Evolutionary conservation across 2,113 vertebrate species (phyloP).

Genomic region (Oreocharis arfaki): DNA sequence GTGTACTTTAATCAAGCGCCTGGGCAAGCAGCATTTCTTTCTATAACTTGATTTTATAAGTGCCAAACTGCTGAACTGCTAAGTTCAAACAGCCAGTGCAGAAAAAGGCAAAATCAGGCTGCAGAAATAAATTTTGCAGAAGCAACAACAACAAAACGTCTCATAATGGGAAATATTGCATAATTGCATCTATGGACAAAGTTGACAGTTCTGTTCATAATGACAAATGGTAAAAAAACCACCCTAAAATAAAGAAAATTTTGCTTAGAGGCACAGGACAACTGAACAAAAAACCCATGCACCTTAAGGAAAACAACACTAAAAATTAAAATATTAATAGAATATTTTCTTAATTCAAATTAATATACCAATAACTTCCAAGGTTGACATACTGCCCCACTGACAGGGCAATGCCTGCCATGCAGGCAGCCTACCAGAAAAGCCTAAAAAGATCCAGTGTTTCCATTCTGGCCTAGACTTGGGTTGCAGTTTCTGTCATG

Average conservation of each 20-base stretch:
- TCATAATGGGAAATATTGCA: neutral
- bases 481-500: neutral
- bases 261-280: neutral
- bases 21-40: neutral
- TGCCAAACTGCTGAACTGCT: neutral
- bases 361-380: neutral
- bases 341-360: neutral
- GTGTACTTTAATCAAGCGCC: neutral
- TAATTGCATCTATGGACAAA: neutral
- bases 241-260: neutral
- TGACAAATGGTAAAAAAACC: neutral
- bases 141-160: neutral
- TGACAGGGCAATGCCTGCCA: neutral
- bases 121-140: neutral
- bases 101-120: neutral
- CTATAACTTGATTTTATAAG: neutral
- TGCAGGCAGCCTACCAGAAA: neutral
- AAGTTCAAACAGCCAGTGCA: neutral
- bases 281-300: neutral
- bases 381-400: neutral
- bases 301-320: neutral
- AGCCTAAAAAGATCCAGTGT: neutral
- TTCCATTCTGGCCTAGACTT: neutral
- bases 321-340: neutral
- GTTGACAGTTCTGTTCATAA: neutral